These are phyloP conservation scores for Melikaiella ostensackeni DNA, from an alignment of 2,888 invertebrate species.

Conservation along the genomic window DNA sequence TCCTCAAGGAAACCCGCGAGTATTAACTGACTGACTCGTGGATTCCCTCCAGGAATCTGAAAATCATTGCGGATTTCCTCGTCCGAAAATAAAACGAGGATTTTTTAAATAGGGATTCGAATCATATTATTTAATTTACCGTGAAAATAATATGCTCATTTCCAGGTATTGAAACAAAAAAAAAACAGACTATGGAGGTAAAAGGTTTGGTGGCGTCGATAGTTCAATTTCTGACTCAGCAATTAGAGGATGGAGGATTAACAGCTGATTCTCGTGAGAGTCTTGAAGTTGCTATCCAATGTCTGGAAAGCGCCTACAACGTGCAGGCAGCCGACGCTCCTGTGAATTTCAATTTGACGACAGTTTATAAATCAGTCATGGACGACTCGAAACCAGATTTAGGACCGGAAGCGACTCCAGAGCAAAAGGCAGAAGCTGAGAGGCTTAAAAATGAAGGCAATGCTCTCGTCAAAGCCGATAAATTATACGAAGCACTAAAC, in stretches of 20 bases:
- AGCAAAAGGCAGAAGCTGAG: constrained; percentile 86
- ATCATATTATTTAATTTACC: background rate
- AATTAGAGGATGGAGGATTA: constrained; percentile 78
- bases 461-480: constrained; percentile 90
- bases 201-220: constrained; percentile 79
- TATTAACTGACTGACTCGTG: no score
- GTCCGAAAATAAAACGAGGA: no score
- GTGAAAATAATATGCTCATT: background rate
- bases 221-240: constrained; percentile 80
- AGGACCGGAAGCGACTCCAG: constrained; percentile 76
- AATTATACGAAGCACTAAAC: constrained; percentile 88
- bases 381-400: constrained; percentile 56
- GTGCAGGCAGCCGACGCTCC: constrained; percentile 79
- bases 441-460: constrained; percentile 92
- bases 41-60: no score
- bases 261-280: constrained; percentile 83
- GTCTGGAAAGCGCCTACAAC: constrained; percentile 93
- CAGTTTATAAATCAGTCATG: constrained; percentile 76
- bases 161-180: constrained; percentile 4
- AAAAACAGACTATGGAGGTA: constrained; percentile 64
- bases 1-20: no score
- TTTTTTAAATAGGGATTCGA: no score
- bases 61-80: no score
- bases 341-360: constrained; percentile 76
- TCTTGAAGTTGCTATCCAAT: constrained; percentile 96